A percentile compares a stretch with the other conserved stretches of the same genome.
Conservation (phyloP, 2,888 invertebrate genomes). For the Aspidiotus rigidus region DNA sequence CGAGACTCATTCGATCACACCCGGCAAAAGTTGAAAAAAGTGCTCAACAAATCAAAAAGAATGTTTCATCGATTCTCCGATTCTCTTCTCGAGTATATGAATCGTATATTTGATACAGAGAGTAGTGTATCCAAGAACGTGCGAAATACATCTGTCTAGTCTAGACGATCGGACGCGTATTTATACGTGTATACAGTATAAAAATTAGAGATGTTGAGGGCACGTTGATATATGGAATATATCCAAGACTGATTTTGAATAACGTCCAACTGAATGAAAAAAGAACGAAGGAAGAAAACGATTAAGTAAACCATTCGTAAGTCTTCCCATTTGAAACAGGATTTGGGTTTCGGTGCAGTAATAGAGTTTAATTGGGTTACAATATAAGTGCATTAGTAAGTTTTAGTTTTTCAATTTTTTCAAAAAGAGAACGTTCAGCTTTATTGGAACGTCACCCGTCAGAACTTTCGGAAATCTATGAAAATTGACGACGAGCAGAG, state of each 20-base stretch:
- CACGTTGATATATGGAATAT: slow-evolving; percentile 29
- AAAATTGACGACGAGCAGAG: no score
- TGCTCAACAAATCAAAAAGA: no score
- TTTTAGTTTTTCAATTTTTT: no score
- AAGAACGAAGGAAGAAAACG: background rate
- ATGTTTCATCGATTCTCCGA: no score
- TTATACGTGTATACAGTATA: slow-evolving; percentile 13
- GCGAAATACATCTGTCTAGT: slow-evolving; percentile 23
- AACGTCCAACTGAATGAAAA: slow-evolving; percentile 15
- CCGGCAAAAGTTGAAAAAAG: no score
- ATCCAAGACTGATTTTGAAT: slow-evolving; percentile 25
- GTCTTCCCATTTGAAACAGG: slow-evolving; percentile 1
- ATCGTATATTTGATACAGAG: no score
- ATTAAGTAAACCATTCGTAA: background rate
- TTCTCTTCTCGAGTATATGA: no score
- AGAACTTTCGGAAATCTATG: no score
- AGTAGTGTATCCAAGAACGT: slow-evolving; percentile 3
- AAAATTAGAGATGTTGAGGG: slow-evolving; percentile 26
- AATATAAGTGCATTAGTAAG: background rate
- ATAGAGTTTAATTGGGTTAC: background rate
- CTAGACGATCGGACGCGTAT: slow-evolving; percentile 13
- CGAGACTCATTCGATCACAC: no score
- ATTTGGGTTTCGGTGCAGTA: background rate
- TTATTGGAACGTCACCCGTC: no score
- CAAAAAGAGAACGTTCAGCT: no score